These are phyloP conservation scores for Drosophila jambulina DNA, from an alignment of 1,140 invertebrate genomes.

Conservation along the genomic window DNA sequence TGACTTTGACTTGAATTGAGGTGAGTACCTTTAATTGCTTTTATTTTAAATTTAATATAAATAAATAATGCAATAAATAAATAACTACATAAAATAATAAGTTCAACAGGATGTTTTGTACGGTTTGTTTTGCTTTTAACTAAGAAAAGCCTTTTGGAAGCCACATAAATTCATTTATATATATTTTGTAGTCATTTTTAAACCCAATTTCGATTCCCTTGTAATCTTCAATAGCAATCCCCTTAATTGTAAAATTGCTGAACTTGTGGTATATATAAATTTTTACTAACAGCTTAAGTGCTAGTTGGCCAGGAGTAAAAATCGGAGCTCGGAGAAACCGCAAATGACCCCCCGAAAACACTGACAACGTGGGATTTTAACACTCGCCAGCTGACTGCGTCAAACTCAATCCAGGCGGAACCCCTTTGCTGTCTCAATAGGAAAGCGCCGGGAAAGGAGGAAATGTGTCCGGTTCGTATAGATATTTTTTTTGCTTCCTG, in stretches of 20 bases:
- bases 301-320: conserved; percentile 16
- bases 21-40: neutral
- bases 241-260: neutral
- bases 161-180: neutral
- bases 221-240: neutral
- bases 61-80: neutral
- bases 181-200: neutral
- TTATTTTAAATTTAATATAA: no score
- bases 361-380: conserved; percentile 67
- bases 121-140: neutral
- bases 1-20: neutral
- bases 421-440: conserved; percentile 72
- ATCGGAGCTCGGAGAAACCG: conserved; percentile 43
- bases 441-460: conserved; percentile 22
- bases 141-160: accelerated
- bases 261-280: neutral
- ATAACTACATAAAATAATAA: neutral
- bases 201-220: neutral
- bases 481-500: conserved; percentile 23
- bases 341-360: conserved; percentile 57
- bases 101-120: neutral
- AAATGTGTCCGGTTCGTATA: conserved; percentile 49
- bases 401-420: conserved; percentile 61
- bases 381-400: conserved; percentile 66
- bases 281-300: conserved; percentile 12